These are phyloP conservation scores for Perdita meconis DNA, from an alignment of 2,888 invertebrate genomes.

Conservation along the genomic window DNA sequence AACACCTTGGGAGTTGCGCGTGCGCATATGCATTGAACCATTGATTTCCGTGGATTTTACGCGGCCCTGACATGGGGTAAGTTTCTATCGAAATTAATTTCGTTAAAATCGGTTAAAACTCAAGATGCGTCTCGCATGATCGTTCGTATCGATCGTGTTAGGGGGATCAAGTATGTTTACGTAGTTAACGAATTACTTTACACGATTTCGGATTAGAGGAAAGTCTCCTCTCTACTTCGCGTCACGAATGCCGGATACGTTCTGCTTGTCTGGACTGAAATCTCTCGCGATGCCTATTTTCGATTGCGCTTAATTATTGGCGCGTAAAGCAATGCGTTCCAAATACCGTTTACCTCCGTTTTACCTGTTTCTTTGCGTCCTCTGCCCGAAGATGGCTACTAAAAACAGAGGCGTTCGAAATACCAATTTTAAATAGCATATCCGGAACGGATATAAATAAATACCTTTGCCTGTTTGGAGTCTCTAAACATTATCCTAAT, in stretches of 20 bases:
- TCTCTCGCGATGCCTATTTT: constrained; percentile 55
- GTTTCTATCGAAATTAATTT: constrained; percentile 75
- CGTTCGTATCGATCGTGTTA: neutral
- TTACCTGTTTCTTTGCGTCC: constrained; percentile 18
- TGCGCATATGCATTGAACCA: constrained; percentile 80
- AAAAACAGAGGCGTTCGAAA: neutral
- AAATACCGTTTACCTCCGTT: constrained; percentile 42
- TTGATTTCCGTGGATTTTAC: constrained; percentile 75
- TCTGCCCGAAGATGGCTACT: constrained; percentile 4
- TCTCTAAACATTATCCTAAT: too few species aligned
- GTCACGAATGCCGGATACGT: constrained; percentile 46
- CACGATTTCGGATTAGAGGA: neutral
- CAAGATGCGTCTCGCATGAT: neutral
- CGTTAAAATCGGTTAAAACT: constrained; percentile 15
- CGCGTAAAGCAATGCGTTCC: constrained; percentile 47
- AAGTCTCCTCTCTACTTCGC: constrained; percentile 27
- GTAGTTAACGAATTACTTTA: constrained; percentile 2
- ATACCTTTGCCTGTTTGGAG: too few species aligned
- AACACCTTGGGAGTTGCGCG: constrained; percentile 71
- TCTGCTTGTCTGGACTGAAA: constrained; percentile 48
- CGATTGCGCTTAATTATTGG: constrained; percentile 60
- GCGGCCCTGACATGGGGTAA: constrained; percentile 83
- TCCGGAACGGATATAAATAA: too few species aligned
- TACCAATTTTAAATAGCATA: too few species aligned
- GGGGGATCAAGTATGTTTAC: neutral